phyloP scores from a whole-genome alignment of 2,888 invertebrate genomes.

The Hemistola chrysoprasaria region DNA sequence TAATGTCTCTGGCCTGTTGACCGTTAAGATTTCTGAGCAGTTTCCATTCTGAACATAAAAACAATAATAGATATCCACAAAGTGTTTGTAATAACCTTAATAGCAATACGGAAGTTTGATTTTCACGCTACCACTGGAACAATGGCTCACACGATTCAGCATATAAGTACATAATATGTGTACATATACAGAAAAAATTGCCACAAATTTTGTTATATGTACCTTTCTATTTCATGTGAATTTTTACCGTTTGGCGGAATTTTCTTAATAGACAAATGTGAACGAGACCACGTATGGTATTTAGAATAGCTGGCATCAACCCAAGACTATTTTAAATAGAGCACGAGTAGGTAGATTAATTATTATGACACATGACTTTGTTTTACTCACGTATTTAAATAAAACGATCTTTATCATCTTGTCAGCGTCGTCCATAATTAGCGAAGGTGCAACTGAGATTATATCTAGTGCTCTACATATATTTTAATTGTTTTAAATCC shows the following conservation, averaged over 20 bases:
- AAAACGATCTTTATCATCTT: slow-evolving; percentile 50
- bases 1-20: slow-evolving; percentile 25
- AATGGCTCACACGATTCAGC: slow-evolving; percentile 49
- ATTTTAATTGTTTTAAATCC: not conserved
- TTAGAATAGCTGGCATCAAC: slow-evolving; percentile 64
- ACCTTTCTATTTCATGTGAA: slow-evolving; percentile 51
- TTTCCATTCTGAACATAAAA: slow-evolving; percentile 20
- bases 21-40: slow-evolving; percentile 16
- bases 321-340: slow-evolving; percentile 68
- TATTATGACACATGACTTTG: slow-evolving; percentile 67
- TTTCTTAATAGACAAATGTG: slow-evolving; percentile 43
- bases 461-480: slow-evolving; percentile 12
- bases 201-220: slow-evolving; percentile 50
- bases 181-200: slow-evolving; percentile 29
- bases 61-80: slow-evolving; percentile 51
- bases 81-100: slow-evolving; percentile 53
- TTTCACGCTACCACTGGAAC: slow-evolving; percentile 56
- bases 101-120: slow-evolving; percentile 61
- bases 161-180: slow-evolving; percentile 31
- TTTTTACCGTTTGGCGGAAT: slow-evolving; percentile 36
- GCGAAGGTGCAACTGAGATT: slow-evolving; percentile 40
- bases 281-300: slow-evolving; percentile 66
- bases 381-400: slow-evolving; percentile 54
- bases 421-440: slow-evolving; percentile 45
- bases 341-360: slow-evolving; percentile 68